These are phyloP conservation scores for Platycheirus albimanus DNA, from an alignment of 2,888 invertebrate genomes.

Conservation along the genomic window DNA sequence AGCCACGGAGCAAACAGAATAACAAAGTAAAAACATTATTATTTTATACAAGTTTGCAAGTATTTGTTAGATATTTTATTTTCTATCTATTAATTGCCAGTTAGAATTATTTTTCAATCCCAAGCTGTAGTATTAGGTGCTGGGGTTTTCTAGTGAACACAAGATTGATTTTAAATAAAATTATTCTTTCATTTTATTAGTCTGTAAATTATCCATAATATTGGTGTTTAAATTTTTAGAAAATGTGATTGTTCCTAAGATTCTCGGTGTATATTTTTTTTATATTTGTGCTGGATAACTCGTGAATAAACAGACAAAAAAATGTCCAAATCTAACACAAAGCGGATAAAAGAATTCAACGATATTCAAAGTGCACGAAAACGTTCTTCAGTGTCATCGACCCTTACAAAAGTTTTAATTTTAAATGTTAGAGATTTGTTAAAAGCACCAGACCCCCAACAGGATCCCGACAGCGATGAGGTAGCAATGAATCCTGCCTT, in stretches of 20 bases:
- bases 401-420: conserved; percentile 81
- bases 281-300: too few species aligned
- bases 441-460: conserved; percentile 76
- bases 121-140: neutral
- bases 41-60: conserved; percentile 40
- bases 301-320: neutral
- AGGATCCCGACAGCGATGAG: conserved; percentile 69
- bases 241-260: neutral
- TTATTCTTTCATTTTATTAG: neutral
- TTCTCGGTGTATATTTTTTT: too few species aligned
- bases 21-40: neutral
- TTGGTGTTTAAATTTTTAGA: neutral
- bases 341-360: conserved; percentile 7
- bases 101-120: conserved; percentile 23
- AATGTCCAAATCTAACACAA: conserved; percentile 41
- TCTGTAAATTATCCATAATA: neutral
- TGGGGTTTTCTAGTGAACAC: too few species aligned
- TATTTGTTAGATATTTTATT: conserved; percentile 49
- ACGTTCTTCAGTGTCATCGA: conserved; percentile 81
- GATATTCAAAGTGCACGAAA: conserved; percentile 77
- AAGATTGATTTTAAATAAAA: too few species aligned
- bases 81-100: conserved; percentile 36
- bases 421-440: conserved; percentile 82
- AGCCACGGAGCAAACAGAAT: neutral
- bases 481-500: conserved; percentile 26